Evolutionary conservation across 1,140 invertebrate species (phyloP).

Genomic region (Monochamus saltuarius): DNA sequence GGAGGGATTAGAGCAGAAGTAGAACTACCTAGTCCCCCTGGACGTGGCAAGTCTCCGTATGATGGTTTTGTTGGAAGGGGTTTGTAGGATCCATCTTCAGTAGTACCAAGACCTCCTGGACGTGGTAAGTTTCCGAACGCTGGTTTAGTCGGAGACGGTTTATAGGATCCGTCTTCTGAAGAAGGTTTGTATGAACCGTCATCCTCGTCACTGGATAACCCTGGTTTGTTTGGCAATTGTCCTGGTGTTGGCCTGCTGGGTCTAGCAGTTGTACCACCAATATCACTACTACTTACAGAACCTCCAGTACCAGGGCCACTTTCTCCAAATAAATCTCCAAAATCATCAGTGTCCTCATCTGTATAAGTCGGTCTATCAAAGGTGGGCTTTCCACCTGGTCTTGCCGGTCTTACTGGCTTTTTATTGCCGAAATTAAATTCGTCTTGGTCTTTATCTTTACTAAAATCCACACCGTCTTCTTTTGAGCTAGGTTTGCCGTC

Average conservation of each 20-base stretch:
- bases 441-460: constrained; percentile 8
- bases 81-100: constrained; percentile 36
- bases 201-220: constrained; percentile 12
- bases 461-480: not conserved
- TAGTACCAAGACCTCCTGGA: not conserved
- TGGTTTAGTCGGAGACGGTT: constrained; percentile 12
- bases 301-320: constrained; percentile 5
- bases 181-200: constrained; percentile 30
- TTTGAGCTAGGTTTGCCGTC: constrained; percentile 15
- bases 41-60: not conserved
- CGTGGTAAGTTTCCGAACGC: constrained; percentile 1
- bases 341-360: constrained; percentile 24
- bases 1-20: too few species aligned
- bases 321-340: constrained; percentile 31
- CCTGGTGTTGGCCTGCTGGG: constrained; percentile 20
- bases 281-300: constrained; percentile 13
- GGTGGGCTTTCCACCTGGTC: constrained; percentile 9
- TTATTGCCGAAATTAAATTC: constrained; percentile 7
- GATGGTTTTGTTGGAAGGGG: constrained; percentile 4
- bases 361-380: constrained; percentile 10
- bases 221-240: constrained; percentile 6
- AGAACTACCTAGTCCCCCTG: not conserved
- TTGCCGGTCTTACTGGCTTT: constrained; percentile 10
- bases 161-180: constrained; percentile 27
- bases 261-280: constrained; percentile 11